These are phyloP conservation scores for Harpegnathos saltator DNA, from an alignment of 1,140 invertebrate species.

Conservation along the genomic window DNA sequence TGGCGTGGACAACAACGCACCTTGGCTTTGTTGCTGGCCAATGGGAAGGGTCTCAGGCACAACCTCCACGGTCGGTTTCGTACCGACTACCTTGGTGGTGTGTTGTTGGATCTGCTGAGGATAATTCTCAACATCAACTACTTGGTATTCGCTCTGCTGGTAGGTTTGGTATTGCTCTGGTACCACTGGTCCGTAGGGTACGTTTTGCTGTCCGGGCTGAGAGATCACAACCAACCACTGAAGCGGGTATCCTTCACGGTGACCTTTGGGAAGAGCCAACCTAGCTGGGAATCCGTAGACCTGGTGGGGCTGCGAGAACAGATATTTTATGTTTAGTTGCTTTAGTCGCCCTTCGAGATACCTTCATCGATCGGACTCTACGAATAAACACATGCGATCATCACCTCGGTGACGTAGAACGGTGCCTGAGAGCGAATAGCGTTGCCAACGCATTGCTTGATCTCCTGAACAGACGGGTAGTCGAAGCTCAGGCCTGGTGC, in stretches of 20 bases:
- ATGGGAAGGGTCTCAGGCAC: constrained; percentile 71
- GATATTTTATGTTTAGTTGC: not conserved
- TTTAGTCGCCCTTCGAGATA: not conserved
- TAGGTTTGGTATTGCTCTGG: constrained; percentile 77
- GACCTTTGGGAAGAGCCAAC: constrained; percentile 87
- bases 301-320: constrained; percentile 81
- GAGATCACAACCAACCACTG: constrained; percentile 88
- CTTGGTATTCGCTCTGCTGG: constrained; percentile 76
- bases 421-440: constrained; percentile 84
- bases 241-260: constrained; percentile 87
- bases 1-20: constrained; percentile 3
- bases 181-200: constrained; percentile 77
- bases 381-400: not conserved
- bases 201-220: constrained; percentile 80
- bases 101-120: constrained; percentile 68
- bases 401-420: constrained; percentile 85
- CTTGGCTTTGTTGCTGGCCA: constrained; percentile 36
- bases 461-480: constrained; percentile 88
- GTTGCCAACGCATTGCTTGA: constrained; percentile 85
- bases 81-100: constrained; percentile 51
- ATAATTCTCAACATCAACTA: constrained; percentile 81
- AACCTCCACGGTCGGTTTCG: constrained; percentile 76
- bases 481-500: constrained; percentile 88
- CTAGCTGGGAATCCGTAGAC: constrained; percentile 88
- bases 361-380: not conserved